A percentile compares a stretch with the other conserved stretches of the same genome.
Evolutionary conservation across 2,113 vertebrate genomes (phyloP).

Genomic region (Meriones unguiculatus): DNA sequence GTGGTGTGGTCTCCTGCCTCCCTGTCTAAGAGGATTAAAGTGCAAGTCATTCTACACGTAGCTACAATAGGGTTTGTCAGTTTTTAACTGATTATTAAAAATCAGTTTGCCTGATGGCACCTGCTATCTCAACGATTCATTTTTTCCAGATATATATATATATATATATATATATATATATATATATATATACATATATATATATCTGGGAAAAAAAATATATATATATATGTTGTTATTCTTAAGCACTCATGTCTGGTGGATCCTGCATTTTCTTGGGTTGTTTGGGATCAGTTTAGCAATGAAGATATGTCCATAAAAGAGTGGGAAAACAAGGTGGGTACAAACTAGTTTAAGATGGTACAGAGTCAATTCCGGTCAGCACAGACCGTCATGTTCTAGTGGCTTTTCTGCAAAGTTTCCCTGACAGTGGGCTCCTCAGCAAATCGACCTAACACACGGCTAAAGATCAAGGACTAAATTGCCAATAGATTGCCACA

Average conservation of each 20-base stretch:
- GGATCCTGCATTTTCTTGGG: background rate
- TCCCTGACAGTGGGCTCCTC: background rate
- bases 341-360: background rate
- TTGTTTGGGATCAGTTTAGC: background rate
- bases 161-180: too few relatives aligned
- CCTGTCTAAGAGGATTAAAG: background rate
- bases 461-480: background rate
- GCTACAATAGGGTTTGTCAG: background rate
- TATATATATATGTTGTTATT: too few relatives aligned
- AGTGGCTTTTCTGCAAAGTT: background rate
- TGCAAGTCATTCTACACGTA: background rate
- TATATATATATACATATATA: too few relatives aligned
- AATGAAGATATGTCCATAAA: background rate
- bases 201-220: too few relatives aligned
- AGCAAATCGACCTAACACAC: background rate
- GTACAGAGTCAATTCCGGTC: background rate
- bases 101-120: background rate
- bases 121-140: background rate
- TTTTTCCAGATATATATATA: background rate
- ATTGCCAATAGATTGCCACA: background rate
- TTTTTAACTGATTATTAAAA: background rate
- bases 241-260: background rate
- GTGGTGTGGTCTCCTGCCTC: background rate
- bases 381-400: constrained; percentile 14
- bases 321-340: background rate